Base-by-base conservation (phyloP, 2,888 invertebrate genomes). In the Phoronis australis region DNA sequence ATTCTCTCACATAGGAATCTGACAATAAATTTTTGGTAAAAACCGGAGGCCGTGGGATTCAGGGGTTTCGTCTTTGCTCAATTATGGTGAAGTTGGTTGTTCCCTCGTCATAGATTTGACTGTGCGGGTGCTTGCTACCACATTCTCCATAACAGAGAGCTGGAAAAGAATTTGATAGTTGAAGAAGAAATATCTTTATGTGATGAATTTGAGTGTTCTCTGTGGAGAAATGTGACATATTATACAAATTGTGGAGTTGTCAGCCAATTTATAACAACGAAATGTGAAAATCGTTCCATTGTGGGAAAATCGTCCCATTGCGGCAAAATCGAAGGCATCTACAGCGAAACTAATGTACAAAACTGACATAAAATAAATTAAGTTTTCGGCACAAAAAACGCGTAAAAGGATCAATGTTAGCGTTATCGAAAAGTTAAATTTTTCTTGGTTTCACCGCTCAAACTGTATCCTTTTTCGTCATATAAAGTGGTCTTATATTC, bases 61-160 rank as follows among this genome's bases (percentile, higher is more conserved):
- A 31, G 31, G 15, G n/a, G n/a, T n/a, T n/a, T 31, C n/a, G 20
- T 15, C 18, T 20, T 46, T 55, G 51, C 35, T 44, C 51, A 18
- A 62, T 65, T 48, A 68, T 65, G 21, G 60, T 58, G 50, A 69
- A 69, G 12, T 51, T 57, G n/a, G 60, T 52, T 15, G 49, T 38
- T 20, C 49, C 44, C 47, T 56, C 53, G 47, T 65, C 66, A 48
- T 66, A 68, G 26, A 68, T 55, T 37, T 57, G 45, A 48, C 68
- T 68, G 57, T 69, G 66, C 4, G 69, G 69, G 45, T 71, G 69
- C 4, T 59, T 57, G 42, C 69, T 69, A 45, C 69, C 69, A 52
- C 71, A 71, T 45, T 68, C 68, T 5, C 68, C 69, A 49, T 69
- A 68, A 48, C 71, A 71, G 38, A 71, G 50, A 37, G 61, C 69